A percentile compares a stretch with the other conserved stretches of the same genome.
Evolutionary conservation across 2,797 vertebrate species (phyloP).

Genomic region (Tapirus indicus): DNA sequence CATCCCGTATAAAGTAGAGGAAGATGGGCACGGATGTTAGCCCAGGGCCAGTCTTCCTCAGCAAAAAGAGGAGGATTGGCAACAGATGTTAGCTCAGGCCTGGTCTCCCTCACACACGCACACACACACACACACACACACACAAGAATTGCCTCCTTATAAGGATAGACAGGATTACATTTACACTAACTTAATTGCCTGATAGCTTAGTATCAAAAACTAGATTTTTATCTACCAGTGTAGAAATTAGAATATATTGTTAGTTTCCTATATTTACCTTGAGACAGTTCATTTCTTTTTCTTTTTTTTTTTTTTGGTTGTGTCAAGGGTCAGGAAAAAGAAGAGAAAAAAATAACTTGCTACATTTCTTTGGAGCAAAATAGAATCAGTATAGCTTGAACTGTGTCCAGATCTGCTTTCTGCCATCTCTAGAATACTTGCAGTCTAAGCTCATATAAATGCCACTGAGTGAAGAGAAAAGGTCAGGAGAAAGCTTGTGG

Average conservation of each 20-base stretch:
- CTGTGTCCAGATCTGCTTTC: constrained; percentile 1
- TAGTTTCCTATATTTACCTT: background rate
- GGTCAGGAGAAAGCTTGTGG: constrained; percentile 12
- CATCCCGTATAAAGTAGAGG: too few relatives aligned
- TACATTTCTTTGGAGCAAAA: constrained; percentile 45
- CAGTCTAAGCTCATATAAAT: constrained; percentile 64
- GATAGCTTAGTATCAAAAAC: background rate
- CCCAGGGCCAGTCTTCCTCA: too few relatives aligned
- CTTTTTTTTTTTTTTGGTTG: background rate
- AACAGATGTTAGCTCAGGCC: too few relatives aligned
- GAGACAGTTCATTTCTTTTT: background rate
- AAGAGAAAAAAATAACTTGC: background rate
- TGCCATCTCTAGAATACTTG: constrained; percentile 51
- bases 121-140: too few relatives aligned
- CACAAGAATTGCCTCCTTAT: background rate
- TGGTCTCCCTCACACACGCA: too few relatives aligned
- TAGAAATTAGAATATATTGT: background rate
- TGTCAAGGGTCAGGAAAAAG: background rate
- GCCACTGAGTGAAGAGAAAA: constrained; percentile 39
- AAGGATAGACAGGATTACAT: background rate
- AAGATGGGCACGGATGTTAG: too few relatives aligned
- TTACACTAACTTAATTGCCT: background rate
- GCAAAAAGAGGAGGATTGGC: too few relatives aligned
- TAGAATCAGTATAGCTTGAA: background rate
- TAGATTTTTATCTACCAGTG: background rate